Base-by-base conservation (phyloP, 2,797 vertebrate genomes). In the Eupleurogrammus muticus region DNA sequence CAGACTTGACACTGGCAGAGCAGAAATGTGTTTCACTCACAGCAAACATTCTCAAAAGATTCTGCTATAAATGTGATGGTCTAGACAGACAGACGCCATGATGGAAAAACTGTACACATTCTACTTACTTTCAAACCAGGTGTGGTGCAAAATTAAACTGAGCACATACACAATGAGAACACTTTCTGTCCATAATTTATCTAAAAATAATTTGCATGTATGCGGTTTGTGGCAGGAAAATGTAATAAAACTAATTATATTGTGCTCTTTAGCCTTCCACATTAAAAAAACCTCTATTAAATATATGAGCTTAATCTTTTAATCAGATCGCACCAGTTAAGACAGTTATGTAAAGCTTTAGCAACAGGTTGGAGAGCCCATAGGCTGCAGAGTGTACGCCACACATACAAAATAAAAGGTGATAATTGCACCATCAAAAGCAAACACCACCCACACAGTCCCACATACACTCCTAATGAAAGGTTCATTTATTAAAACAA, bases 381-480 rank as follows among this genome's bases (percentile, higher is more conserved):
- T 53, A n/a, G 53, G 68, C 53, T 32, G 56, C 50, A 65, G 38
- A 53, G 40, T 65, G 54, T 52, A 72, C 54, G 20, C 56, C 44
- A 71, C 10, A 49, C 59, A 70, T 14, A 16, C 24, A n/a, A 73
- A 76, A 64, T 21, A 46, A 68, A 74, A 62, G 71, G 58, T 67
- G 60, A 61, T 81, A 81, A 87, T 54, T 80, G 57, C 66, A 63
- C 23, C 65, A 73, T 76, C 66, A 66, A 44, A n/a, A 59, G 63
- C 50, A 73, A 69, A 87, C 50, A 62, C 28, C 58, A 20, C 70
- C 79, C 60, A 78, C 62, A 70, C 49, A 54, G 49, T 58, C 49
- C 48, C 34, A 60, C 34, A 44, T 70, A 50, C 19, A 34, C 51
- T 58, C 49, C 38, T 51, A 62, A 51, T 58, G 58, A 63, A 55